phyloP scores from a whole-genome alignment of 2,888 invertebrate genomes.

The Oscheius myriophilus region DNA sequence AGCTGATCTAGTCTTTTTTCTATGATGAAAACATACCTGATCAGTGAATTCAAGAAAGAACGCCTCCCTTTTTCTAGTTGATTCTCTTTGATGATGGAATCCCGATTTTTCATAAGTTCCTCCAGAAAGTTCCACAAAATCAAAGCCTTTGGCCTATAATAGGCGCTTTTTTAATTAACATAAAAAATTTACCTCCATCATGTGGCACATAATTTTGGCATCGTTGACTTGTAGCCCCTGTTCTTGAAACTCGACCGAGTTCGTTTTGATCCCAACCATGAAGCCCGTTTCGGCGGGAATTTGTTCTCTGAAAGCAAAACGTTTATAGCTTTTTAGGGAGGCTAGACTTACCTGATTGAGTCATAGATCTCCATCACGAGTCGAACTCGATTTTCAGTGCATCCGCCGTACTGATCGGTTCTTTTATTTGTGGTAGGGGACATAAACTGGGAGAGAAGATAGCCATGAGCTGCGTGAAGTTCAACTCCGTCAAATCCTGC shows the following conservation, averaged over 20 bases:
- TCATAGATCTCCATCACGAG: constrained; percentile 57
- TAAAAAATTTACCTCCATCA: constrained; percentile 23
- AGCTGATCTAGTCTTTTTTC: too few species aligned
- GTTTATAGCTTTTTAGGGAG: neutral
- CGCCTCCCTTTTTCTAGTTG: constrained; percentile 56
- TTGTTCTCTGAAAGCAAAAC: constrained; percentile 25
- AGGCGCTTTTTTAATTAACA: neutral
- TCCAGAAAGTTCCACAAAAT: constrained; percentile 66
- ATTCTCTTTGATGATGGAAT: constrained; percentile 51
- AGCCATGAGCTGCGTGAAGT: constrained; percentile 62
- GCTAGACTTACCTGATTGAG: constrained; percentile 41
- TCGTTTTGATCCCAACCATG: constrained; percentile 60
- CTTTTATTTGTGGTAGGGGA: constrained; percentile 61
- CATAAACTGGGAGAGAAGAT: constrained; percentile 59
- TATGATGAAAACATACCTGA: constrained; percentile 29
- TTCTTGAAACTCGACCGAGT: constrained; percentile 61
- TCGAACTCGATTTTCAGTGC: constrained; percentile 51
- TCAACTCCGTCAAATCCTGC: constrained; percentile 61
- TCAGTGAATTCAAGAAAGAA: constrained; percentile 60
- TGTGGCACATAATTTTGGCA: constrained; percentile 45
- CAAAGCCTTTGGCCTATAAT: constrained; percentile 49
- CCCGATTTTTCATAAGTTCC: constrained; percentile 58
- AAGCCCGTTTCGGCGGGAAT: constrained; percentile 53
- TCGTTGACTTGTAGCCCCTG: constrained; percentile 53
- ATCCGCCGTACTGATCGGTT: constrained; percentile 60